Percentiles rank a stretch among this genome's conserved stretches.
phyloP scores from a whole-genome alignment of 2,797 vertebrate genomes.

The Pterois miles region DNA sequence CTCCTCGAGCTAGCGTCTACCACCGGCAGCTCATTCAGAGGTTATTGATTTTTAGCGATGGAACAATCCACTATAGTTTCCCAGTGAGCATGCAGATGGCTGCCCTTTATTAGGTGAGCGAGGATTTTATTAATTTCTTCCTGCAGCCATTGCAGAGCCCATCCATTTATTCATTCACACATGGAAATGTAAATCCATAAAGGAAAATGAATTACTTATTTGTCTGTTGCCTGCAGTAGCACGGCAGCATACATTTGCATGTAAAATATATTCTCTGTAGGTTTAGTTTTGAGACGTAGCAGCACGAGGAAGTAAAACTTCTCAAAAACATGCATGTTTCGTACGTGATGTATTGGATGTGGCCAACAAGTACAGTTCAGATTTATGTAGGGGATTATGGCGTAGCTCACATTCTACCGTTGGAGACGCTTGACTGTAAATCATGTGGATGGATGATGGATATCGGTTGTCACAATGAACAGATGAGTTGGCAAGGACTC shows the following conservation, averaged over 20 bases:
- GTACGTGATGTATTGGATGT: slow-evolving; percentile 4
- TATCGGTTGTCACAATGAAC: slow-evolving; percentile 68
- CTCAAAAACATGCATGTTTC: not conserved
- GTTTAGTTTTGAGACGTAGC: not conserved
- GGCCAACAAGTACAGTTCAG: slow-evolving; percentile 23
- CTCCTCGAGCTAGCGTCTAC: slow-evolving; percentile 20
- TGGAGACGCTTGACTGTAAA: slow-evolving; percentile 46
- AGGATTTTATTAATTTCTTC: slow-evolving; percentile 43
- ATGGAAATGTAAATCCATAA: slow-evolving; percentile 19
- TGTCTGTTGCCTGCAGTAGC: slow-evolving; percentile 10
- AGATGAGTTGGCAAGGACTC: slow-evolving; percentile 73
- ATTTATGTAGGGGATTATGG: slow-evolving; percentile 28
- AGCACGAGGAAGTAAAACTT: not conserved
- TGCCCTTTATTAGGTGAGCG: slow-evolving; percentile 24
- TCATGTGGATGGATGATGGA: slow-evolving; percentile 73
- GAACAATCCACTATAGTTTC: slow-evolving; percentile 52
- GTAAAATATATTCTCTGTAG: not conserved
- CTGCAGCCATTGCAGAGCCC: not conserved
- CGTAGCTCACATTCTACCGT: slow-evolving; percentile 29
- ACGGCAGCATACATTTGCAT: slow-evolving; percentile 3
- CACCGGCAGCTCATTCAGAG: slow-evolving; percentile 49
- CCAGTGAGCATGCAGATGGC: slow-evolving; percentile 42
- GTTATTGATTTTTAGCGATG: slow-evolving; percentile 60
- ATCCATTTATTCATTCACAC: slow-evolving; percentile 4
- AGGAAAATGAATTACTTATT: slow-evolving; percentile 18